A percentile compares a stretch with the other conserved stretches of the same genome.
Conservation (phyloP, 35 echinoderm and acorn worm genomes). For the Apostichopus parvimensis region DNA sequence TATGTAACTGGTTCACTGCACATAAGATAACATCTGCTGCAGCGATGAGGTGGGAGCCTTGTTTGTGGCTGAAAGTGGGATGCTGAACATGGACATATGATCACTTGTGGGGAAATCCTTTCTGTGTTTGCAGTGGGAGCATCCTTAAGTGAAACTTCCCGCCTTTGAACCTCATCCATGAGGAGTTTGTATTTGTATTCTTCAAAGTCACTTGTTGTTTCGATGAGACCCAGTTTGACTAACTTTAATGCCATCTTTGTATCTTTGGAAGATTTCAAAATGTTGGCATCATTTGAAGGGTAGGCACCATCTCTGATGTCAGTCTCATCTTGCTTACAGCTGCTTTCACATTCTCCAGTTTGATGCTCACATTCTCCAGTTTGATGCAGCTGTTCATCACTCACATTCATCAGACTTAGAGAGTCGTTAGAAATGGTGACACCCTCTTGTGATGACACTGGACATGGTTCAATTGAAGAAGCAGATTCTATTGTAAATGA, state of each 20-base stretch:
- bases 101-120: not conserved
- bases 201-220: not conserved
- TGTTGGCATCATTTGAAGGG: not conserved
- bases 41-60: conserved; percentile 1
- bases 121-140: not conserved
- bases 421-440: not conserved
- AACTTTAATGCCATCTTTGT: not conserved
- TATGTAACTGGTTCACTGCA: not conserved
- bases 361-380: not conserved
- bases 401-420: not conserved
- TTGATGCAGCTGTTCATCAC: not conserved
- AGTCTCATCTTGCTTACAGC: not conserved
- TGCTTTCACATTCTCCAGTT: not conserved
- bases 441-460: not conserved
- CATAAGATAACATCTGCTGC: not conserved
- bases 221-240: not conserved
- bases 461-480: not conserved
- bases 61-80: not conserved
- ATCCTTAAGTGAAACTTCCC: not conserved
- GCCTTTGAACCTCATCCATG: not conserved
- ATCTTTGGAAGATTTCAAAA: not conserved
- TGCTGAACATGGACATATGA: not conserved
- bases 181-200: not conserved
- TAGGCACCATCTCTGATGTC: not conserved
- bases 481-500: not conserved